Percentiles rank a stretch among this genome's conserved stretches.
Evolutionary conservation across 2,797 vertebrate species (phyloP).

Genomic region (Rhincodon typus): DNA sequence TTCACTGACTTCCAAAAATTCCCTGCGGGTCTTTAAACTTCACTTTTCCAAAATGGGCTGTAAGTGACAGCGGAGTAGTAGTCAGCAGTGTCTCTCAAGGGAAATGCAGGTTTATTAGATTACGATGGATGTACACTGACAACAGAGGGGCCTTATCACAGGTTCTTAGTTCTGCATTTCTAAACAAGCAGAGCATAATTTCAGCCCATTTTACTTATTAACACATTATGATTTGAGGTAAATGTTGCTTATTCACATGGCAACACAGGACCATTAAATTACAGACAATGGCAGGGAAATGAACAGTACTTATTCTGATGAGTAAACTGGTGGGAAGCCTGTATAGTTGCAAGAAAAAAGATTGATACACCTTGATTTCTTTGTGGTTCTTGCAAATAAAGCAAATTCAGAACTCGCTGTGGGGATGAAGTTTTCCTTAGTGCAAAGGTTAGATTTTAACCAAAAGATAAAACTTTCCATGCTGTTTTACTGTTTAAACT

Average conservation of each 20-base stretch:
- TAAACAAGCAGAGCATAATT: background rate
- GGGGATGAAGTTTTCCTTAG: background rate
- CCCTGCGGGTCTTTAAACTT: conserved; percentile 24
- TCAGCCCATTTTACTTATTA: background rate
- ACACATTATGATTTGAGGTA: background rate
- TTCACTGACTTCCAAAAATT: background rate
- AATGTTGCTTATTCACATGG: background rate
- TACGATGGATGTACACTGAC: background rate
- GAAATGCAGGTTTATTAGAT: conserved; percentile 13
- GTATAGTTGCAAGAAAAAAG: background rate
- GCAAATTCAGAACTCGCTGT: background rate
- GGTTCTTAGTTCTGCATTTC: background rate
- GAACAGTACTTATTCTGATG: background rate
- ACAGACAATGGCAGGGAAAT: background rate
- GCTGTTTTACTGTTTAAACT: background rate
- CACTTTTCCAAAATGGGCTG: conserved; percentile 30
- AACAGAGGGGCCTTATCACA: background rate
- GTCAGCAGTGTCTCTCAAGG: background rate
- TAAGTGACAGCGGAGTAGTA: background rate
- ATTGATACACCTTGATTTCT: background rate
- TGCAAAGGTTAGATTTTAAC: background rate
- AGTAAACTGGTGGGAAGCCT: background rate
- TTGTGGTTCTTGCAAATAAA: background rate
- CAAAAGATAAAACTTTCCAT: background rate
- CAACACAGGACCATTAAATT: background rate